Conservation (phyloP, 1,140 invertebrate species). For the Trichomalopsis sarcophagae region DNA sequence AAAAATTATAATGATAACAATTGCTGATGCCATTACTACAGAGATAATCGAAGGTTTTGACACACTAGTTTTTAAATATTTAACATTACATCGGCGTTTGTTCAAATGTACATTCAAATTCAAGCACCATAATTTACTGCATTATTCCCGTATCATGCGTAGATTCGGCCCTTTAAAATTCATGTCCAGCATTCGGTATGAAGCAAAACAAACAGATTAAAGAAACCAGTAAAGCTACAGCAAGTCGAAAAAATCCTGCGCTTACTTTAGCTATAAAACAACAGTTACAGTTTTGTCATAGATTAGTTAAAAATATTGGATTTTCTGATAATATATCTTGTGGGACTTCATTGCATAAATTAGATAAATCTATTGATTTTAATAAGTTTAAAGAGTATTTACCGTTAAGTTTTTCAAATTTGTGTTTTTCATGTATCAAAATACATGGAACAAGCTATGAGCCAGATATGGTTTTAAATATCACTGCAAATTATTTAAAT, state of each 20-base stretch:
- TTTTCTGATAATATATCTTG: background rate
- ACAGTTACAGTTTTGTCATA: slow-evolving; percentile 23
- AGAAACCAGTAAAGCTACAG: background rate
- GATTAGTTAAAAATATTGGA: background rate
- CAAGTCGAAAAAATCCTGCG: background rate
- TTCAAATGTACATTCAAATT: background rate
- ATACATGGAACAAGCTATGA: background rate
- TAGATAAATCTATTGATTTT: background rate
- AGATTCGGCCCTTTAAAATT: slow-evolving; percentile 3
- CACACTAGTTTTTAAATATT: background rate
- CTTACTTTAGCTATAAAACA: slow-evolving; percentile 10
- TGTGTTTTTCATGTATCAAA: background rate
- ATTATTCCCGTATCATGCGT: background rate
- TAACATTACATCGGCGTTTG: background rate
- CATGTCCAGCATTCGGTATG: background rate
- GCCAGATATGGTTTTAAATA: background rate
- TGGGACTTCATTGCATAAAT: background rate
- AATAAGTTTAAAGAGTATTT: background rate
- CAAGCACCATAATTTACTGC: slow-evolving; percentile 17
- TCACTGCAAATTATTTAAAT: background rate
- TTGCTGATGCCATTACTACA: background rate
- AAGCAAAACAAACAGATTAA: slow-evolving; percentile 8
- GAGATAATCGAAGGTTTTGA: background rate
- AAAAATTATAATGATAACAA: background rate
- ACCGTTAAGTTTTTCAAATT: background rate